phyloP scores from a whole-genome alignment of 2,888 invertebrate species.

The Drosophila austrosaltans region DNA sequence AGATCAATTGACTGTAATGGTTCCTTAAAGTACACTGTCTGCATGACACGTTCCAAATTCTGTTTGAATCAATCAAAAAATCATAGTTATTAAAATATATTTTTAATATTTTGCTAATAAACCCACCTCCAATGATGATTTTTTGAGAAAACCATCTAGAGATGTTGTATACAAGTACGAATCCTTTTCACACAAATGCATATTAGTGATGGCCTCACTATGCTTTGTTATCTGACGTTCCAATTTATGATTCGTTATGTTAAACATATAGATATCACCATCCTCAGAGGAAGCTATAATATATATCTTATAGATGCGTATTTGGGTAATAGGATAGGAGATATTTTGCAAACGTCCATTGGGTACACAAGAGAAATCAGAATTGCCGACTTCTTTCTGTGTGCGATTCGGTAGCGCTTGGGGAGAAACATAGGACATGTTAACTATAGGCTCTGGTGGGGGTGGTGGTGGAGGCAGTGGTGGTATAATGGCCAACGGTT shows the following conservation, averaged over 20 bases:
- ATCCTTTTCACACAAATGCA: slow-evolving; percentile 71
- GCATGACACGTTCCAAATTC: slow-evolving; percentile 80
- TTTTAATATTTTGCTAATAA: no score
- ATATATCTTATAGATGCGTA: slow-evolving; percentile 71
- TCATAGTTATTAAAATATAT: background rate
- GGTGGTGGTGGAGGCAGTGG: slow-evolving; percentile 40
- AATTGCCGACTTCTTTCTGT: background rate
- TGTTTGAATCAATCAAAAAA: slow-evolving; percentile 35
- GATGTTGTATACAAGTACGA: slow-evolving; percentile 80
- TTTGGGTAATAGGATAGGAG: slow-evolving; percentile 78
- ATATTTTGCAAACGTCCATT: slow-evolving; percentile 69
- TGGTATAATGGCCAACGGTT: slow-evolving; percentile 52
- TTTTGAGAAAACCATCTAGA: slow-evolving; percentile 82
- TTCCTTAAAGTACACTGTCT: slow-evolving; percentile 80
- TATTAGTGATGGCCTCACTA: slow-evolving; percentile 81
- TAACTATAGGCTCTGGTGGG: background rate
- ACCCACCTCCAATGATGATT: slow-evolving; percentile 80
- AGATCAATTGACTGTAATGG: slow-evolving; percentile 90
- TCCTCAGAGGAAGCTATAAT: slow-evolving; percentile 82
- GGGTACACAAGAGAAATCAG: slow-evolving; percentile 54
- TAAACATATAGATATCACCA: slow-evolving; percentile 82
- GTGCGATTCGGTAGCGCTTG: background rate
- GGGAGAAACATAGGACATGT: background rate
- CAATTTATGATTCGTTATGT: slow-evolving; percentile 71
- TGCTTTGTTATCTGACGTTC: slow-evolving; percentile 81